Evolutionary conservation across 2,113 vertebrate species (phyloP), one percentile per base, ranked within the genome.

Genomic region (Antidorcas marsupialis): DNA sequence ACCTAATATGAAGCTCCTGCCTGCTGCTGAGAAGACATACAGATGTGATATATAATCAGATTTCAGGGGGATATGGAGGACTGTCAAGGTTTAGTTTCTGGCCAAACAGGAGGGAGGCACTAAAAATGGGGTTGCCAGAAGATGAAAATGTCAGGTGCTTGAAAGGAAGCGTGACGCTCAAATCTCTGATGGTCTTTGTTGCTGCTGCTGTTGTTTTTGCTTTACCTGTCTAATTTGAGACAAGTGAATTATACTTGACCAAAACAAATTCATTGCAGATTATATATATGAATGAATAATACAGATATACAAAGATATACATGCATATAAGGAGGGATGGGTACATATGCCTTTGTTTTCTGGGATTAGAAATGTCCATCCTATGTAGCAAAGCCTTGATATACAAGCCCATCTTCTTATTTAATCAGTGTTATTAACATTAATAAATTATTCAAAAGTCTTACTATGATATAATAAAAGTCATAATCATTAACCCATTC

Each of bases 11-110:
- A 87, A 96, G 53, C 59, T 88, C n/a, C 76, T 64, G 33, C 28
- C 36, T 84, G 67, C 78, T 67, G 57, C 60, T 50, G 64, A 52
- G 82, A 79, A 92, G 59, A 60, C 79, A 92, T 55, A 47, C 60
- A 71, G 88, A 96, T 76, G 82, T 52, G 92, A 53, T 57, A 89
- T 53, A 94, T 55, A 89, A 96, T 97, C 95, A 89, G 94, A 79
- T 91, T 89, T 83, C 71, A 53, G 60, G 83, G 36, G 89, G 94
- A 96, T 47, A 60, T 82, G 27, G 83, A 82, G 78, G 1, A 4
- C 91, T 96, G 87, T 85, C 78, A 95, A 79, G 45, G 64, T 81
- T 96, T 96, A 76, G 62, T 43, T 90, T 95, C 93, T 94, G 92
- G 36, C 30, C 67, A 96, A n/a, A 93, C 7, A 89, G 83, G 89